Base-by-base conservation (phyloP, 1,140 invertebrate species). In the Scaptodrosophila lebanonensis region DNA sequence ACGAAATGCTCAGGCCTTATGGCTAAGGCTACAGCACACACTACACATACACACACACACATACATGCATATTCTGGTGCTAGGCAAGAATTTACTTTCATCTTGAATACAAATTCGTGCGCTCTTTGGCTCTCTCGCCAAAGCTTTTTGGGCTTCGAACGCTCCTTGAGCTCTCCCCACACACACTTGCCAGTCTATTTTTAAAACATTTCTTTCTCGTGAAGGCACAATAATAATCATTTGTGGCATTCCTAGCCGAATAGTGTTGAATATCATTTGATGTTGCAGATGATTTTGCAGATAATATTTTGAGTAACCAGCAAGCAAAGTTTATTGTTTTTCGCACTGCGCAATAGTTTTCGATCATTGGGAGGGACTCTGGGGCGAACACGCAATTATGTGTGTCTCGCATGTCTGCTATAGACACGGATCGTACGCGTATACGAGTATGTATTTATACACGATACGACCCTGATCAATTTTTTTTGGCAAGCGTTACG, bases 191-290 rank as follows among this genome's bases (percentile, higher is more conserved):
- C 13, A 11, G 6, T 59, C 58, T 62, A 62, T 62, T 62, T 61
- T 63, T 60, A 54, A 60, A 32, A 13, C 47, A 51, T 57, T 51
- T 62, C 18, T 39, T 40, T 20, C 8, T 51, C 44, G 48, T 54
- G 73, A 60, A 68, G 71, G 75, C 69, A 75, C 69, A 82, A 82
- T 83, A 82, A 82, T 82, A 82, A 82, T 82, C 75, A 65, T 58
- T 83, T 67, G 75, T 83, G 75, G 75, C 76, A 77, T 77, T 72
- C 68, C 75, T 60, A 67, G 68, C 52, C 68, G 73, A 35, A 82
- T 82, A 82, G 75, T 82, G 75, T 82, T 82, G 76, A 82, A 82
- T 82, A 82, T 82, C 75, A 82, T 82, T 82, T 72, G 66, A 83
- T 53, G 58, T 79, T 82, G 60, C 65, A 76, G 57, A 76, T 77